Conservation (phyloP, 2,888 invertebrate genomes). For the Drosophila mettleri region DNA sequence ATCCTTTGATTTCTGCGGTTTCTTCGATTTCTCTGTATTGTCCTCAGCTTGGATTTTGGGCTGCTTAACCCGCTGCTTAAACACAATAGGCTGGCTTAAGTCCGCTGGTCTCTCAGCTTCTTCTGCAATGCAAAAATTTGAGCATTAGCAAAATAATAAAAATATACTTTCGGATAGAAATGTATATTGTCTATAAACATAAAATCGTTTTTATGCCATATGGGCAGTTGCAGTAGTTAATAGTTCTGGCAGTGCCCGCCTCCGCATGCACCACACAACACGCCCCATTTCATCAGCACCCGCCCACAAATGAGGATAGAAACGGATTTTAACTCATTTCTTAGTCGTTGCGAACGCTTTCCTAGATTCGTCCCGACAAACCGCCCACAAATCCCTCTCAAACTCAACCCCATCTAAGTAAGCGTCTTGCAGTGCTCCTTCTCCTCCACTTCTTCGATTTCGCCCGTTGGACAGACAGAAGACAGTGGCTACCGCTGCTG, state of each 20-base stretch:
- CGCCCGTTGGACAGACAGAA: constrained; percentile 38
- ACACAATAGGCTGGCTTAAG: constrained; percentile 87
- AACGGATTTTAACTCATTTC: constrained; percentile 52
- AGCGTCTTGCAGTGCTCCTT: constrained; percentile 56
- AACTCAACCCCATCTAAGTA: constrained; percentile 10
- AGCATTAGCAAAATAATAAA: constrained; percentile 9
- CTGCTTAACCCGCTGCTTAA: constrained; percentile 81
- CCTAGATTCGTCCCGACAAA: constrained; percentile 37
- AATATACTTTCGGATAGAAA: too few species aligned
- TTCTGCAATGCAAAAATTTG: constrained; percentile 85
- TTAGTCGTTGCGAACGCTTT: constrained; percentile 45
- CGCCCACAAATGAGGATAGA: constrained; percentile 44
- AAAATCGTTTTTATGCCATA: constrained; percentile 12
- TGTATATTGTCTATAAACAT: too few species aligned
- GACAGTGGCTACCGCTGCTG: constrained; percentile 48
- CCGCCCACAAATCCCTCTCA: constrained; percentile 1
- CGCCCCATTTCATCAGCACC: constrained; percentile 9
- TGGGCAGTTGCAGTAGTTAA: constrained; percentile 20
- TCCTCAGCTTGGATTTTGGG: constrained; percentile 37
- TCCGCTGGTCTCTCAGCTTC: constrained; percentile 87
- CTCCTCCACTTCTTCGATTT: constrained; percentile 37
- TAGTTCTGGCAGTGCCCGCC: constrained; percentile 12
- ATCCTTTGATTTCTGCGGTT: constrained; percentile 29
- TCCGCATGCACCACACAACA: constrained; percentile 23
- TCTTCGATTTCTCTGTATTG: constrained; percentile 19